Base-by-base conservation (phyloP, 2,113 vertebrate species). In the Tylochromis polylepis region DNA sequence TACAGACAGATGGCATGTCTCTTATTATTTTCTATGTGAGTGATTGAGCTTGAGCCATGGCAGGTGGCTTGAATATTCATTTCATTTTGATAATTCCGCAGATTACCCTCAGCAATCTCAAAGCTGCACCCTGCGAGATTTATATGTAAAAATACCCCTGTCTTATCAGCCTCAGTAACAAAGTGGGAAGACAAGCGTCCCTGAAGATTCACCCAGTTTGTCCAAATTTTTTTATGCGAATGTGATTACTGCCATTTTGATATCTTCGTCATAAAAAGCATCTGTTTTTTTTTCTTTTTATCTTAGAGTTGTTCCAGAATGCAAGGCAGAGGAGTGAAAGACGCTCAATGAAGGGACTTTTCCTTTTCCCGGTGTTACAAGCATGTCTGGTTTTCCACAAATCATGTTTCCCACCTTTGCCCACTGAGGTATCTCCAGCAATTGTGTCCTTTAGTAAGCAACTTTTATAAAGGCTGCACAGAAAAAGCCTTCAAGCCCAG, bases 401-500 rank as follows among this genome's bases (percentile, higher is more conserved):
- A 94, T 93, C 93, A 94, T 92, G 92, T 96, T 96, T 96, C 94
- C 81, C 70, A 87, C 89, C 85, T 88, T 88, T 77, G 87, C 87
- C 91, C 95, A 91, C 93, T 91, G 87, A 90, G 11, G 90, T 94
- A 91, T 89, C 95, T 92, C 91, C 90, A 91, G 86, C 95, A 88
- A 91, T 93, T 94, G 95, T 96, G 95, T 96, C 93, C 94, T 94
- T 95, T 93, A 85, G 62, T 95, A 96, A 96, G 96, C 95, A 94
- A 96, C 97, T 97, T 96, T 97, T 97, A 97, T 96, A 83, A 83
- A 96, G 96, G 96, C 94, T 96, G 75, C 89, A 92, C 1, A 65
- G 97, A 94, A 53, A 91, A 97, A 97, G 96, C 97, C 97, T 96
- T 95, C 95, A 90, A 97, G 97, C 97, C 96, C 95, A 95, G 92